Base-by-base conservation (phyloP, 1,140 invertebrate species). In the Brachionus calyciflorus region DNA sequence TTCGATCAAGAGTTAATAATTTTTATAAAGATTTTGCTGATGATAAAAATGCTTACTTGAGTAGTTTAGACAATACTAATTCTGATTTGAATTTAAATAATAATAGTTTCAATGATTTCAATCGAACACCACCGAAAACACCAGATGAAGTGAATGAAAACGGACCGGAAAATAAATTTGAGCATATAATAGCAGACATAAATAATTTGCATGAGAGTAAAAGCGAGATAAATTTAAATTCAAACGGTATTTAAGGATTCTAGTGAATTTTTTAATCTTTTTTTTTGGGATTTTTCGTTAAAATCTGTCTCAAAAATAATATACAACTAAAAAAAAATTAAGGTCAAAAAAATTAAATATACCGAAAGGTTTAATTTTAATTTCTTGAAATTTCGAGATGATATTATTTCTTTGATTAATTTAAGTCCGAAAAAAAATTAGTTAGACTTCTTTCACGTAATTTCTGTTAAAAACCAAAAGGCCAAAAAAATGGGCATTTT, bases 1-100 rank as follows among this genome's bases (percentile, higher is more conserved):
- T 44, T 37, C 26, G 60, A 65, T 65, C 60, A 24, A 41, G 60
- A 24, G 19, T 65, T 14, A 65, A 65, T n/a, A 65, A 65, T 65
- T 65, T 65, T 65, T 65, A 65, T 44, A 65, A 65, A 28, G 60
- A 65, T 44, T 65, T 65, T 65, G 40, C 24, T 44, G 60, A 65
- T 28, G 60, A 65, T n/a, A 65, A 44, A 44, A 65, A 65, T 44
- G 40, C 37, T 14, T 65, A 65, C 44, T 24, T 44, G 7, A 65
- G 60, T 41, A 44, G 24, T 65, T 65, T 65, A 28, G 24, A n/a
- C 2, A 24, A 19, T 21, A 65, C 60, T 24, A 26, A 26, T 28
- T 65, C 60, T 24, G 55, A 60, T 33, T 37, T 60, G 7, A 60
- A 37, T 37, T 30, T 60, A 33, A 60, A 40, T n/a, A 60, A 37